Base-by-base conservation (phyloP, 2,888 invertebrate genomes). In the Lasius platythorax region DNA sequence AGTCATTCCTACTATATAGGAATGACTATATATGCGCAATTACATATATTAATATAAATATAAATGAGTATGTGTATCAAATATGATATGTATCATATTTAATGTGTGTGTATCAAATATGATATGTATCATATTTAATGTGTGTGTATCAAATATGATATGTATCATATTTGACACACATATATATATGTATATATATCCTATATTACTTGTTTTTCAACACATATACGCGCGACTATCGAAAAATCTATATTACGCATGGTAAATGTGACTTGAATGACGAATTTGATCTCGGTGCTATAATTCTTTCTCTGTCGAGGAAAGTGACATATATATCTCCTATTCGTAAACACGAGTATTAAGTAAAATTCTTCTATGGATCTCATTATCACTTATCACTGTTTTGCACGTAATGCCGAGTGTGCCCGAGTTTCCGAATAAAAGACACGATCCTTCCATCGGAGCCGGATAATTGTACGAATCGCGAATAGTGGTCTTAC, bases 391-490 rank as follows among this genome's bases (percentile, higher is more conserved):
- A 40, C 40, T 82, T 82, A 82, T 82, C 75, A 75, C 0, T 82
- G 53, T 82, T 75, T 53, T 40, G 15, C 9, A 40, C n/a, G 64
- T 12, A 28, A 18, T 2, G 43, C 15, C 9, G 37, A 82, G 12
- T 53, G 18, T 5, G 28, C 3, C 50, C 23, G 53, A 43, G 33
- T 63, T n/a, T 18, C 37, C 63, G n/a, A 82, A 82, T 82, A 72
- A 50, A 76, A 72, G 33, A 2, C 56, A 64, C 28, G 33, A 33
- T 66, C 58, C 43, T 84, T 81, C 37, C 64, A 64, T 53, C 12
- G 33, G 43, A n/a, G 23, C n/a, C n/a, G n/a, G 40, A 81, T 84
- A 84, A 87, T 86, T 84, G 70, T 74, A 56, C 30, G 68, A 63
- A 33, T 43, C 28, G 70, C 72, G 70, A 43, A 70, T 83, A 76